Evolutionary conservation across 1,140 invertebrate genomes (phyloP), one percentile per base, ranked within the genome.

Genomic region (Drosophila pruinosa): DNA sequence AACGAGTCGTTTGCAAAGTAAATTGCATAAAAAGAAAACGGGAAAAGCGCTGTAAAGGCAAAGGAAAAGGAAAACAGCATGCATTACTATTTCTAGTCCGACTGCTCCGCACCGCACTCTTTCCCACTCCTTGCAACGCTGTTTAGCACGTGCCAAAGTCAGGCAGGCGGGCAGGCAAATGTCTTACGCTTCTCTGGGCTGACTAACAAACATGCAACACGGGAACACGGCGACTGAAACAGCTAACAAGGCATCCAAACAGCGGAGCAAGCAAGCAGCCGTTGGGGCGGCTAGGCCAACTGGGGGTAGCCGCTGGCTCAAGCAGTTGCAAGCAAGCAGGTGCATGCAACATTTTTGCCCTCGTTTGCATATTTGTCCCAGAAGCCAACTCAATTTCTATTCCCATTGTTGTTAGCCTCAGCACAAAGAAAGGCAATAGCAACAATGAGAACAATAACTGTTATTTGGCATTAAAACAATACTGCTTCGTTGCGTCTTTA

Each of bases 1-100:
- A 85, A 85, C 81, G 82, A 85, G 73, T 81, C 75, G 81, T 81
- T 82, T 85, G 82, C 65, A 74, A 53, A 74, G 77, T 62, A 85
- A 88, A 85, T 88, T 85, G 81, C 82, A 78, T 86, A 72, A 61
- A 54, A 64, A 54, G 57, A 41, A 59, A 45, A 67, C 28, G 70
- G 24, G 34, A 47, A 62, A 64, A 63, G 43, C 52, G 43, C 31
- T 64, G 59, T 47, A 54, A 39, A 47, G 50, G 19, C 34, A 38
- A 43, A 28, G 28, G 39, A 57, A 39, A 53, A 41, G 47, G 36
- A 61, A 59, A 57, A 65, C 54, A 62, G 61, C 63, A 59, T 58
- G 54, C 62, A 67, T 39, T 53, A 56, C 69, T 38, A 31, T 47
- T 57, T 47, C 41, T 26, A 26, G 54, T 14, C 36, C 14, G 22